Evolutionary conservation across 2,113 vertebrate genomes (phyloP).

Genomic region (Tachuris rubrigastra): DNA sequence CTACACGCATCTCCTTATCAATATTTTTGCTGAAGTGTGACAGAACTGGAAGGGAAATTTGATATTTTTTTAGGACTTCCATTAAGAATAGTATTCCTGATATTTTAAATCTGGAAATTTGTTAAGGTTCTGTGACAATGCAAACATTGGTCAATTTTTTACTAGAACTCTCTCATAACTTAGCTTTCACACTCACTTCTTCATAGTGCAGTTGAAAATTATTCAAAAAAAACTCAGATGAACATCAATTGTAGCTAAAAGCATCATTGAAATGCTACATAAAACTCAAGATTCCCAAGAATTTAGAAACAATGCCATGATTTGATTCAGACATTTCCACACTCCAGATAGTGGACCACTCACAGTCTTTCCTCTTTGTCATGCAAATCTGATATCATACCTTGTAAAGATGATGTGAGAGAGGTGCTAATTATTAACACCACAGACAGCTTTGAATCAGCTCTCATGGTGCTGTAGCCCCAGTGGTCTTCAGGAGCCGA

Average conservation of each 20-base stretch:
- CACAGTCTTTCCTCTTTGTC: neutral
- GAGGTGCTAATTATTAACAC: neutral
- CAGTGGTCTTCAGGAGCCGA: neutral
- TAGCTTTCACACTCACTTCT: neutral
- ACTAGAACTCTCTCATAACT: neutral
- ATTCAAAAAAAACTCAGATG: neutral
- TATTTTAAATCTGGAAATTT: neutral
- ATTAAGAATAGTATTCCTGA: neutral
- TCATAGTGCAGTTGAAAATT: neutral
- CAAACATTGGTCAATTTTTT: neutral
- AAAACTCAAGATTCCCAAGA: neutral
- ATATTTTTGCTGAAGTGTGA: neutral
- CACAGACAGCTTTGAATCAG: neutral
- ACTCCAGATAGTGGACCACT: fast-evolving
- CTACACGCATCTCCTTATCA: neutral
- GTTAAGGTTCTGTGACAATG: neutral
- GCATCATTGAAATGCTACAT: neutral
- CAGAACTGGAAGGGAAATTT: neutral
- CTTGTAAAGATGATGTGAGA: neutral
- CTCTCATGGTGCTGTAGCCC: fast-evolving
- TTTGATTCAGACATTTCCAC: neutral
- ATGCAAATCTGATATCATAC: neutral
- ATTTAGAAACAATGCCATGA: neutral
- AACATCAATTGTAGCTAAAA: neutral
- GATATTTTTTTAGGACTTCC: neutral